Percentiles rank a stretch among this genome's conserved stretches.
These are phyloP conservation scores for Leptinotarsa lineolata DNA, from an alignment of 1,140 invertebrate genomes.

Conservation along the genomic window DNA sequence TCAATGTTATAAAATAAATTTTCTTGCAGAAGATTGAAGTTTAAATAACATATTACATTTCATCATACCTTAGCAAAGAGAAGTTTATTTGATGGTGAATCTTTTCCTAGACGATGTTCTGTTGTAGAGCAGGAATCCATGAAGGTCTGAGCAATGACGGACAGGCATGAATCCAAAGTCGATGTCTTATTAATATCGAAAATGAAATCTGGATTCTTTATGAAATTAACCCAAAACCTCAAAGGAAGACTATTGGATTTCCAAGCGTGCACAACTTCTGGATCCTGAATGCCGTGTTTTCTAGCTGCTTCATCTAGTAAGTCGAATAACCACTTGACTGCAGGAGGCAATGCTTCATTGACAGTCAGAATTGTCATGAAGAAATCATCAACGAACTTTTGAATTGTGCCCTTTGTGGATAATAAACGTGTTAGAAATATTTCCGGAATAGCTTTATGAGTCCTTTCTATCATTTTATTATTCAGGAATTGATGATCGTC, in stretches of 20 bases:
- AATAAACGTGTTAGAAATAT: constrained; percentile 91
- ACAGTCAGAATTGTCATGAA: constrained; percentile 86
- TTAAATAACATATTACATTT: neutral
- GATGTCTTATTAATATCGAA: constrained; percentile 94
- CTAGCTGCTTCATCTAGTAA: constrained; percentile 88
- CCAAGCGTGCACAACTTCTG: constrained; percentile 93
- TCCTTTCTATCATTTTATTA: constrained; percentile 71
- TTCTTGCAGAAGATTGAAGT: too few relatives aligned
- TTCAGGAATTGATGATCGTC: constrained; percentile 70
- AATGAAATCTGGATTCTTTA: constrained; percentile 96
- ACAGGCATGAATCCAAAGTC: constrained; percentile 89
- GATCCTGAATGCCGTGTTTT: constrained; percentile 80
- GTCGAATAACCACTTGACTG: constrained; percentile 95
- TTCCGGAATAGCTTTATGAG: constrained; percentile 92
- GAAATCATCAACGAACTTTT: constrained; percentile 96
- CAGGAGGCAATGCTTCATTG: constrained; percentile 86
- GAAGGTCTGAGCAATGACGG: constrained; percentile 94
- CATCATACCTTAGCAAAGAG: constrained; percentile 82
- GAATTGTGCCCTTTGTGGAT: constrained; percentile 93
- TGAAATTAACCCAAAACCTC: constrained; percentile 96
- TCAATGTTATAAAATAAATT: too few relatives aligned
- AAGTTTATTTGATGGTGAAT: constrained; percentile 93
- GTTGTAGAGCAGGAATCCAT: constrained; percentile 93
- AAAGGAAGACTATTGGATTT: constrained; percentile 93
- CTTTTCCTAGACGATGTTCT: constrained; percentile 88